Evolutionary conservation across 2,113 vertebrate genomes (phyloP).

Genomic region (Dunckerocampus dactyliophorus): DNA sequence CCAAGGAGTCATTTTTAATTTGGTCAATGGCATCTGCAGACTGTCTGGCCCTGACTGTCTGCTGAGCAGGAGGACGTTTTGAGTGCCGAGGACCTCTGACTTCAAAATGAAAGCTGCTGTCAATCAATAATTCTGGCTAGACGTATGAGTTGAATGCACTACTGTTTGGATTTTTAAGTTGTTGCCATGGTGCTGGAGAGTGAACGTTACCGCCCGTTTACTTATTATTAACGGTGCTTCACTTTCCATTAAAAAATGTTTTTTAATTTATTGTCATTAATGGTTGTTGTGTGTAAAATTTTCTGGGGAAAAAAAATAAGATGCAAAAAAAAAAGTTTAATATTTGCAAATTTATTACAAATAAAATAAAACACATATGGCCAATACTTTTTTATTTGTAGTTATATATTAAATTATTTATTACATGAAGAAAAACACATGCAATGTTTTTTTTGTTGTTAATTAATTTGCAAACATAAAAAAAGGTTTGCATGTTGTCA

Average conservation of each 20-base stretch:
- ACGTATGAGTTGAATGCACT: not conserved
- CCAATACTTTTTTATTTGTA: too few relatives aligned
- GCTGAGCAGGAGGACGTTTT: constrained; percentile 16
- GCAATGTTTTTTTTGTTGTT: too few relatives aligned
- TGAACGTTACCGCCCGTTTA: not conserved
- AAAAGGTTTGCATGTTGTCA: too few relatives aligned
- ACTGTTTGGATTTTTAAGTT: not conserved
- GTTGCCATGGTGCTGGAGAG: not conserved
- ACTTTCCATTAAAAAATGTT: not conserved
- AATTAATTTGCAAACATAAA: too few relatives aligned
- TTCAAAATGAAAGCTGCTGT: not conserved
- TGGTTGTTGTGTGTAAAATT: too few relatives aligned
- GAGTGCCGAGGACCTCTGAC: not conserved
- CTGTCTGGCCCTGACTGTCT: not conserved
- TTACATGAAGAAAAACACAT: too few relatives aligned
- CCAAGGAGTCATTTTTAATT: constrained; percentile 17
- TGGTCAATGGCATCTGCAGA: constrained; percentile 12
- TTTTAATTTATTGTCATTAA: too few relatives aligned
- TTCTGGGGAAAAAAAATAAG: too few relatives aligned
- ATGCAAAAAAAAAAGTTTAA: too few relatives aligned
- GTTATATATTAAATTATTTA: too few relatives aligned
- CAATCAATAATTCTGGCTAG: not conserved
- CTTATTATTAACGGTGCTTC: not conserved
- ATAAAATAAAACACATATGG: too few relatives aligned
- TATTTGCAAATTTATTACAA: too few relatives aligned